Base-by-base conservation (phyloP, 2,888 invertebrate genomes). In the Drosophila cognata region DNA sequence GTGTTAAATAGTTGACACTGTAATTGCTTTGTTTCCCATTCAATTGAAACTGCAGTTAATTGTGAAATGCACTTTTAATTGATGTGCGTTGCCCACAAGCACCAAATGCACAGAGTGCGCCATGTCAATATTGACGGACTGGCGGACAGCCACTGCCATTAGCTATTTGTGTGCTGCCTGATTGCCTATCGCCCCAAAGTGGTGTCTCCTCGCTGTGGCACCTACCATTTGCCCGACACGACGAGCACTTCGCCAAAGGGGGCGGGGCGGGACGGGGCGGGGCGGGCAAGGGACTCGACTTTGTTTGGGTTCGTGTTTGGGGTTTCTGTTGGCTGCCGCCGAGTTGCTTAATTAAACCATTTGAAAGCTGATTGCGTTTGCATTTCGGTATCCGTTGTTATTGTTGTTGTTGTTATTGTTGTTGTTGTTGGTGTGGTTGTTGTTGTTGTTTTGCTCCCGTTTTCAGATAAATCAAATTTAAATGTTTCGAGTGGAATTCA, bases 321-420 rank as follows among this genome's bases (percentile, higher is more conserved):
- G 61, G 46, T 38, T 61, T 51, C 55, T 25, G 55, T 38, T 56
- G 28, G 21, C 36, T 56, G 21, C 21, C 41, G 21, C 50, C 38
- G 11, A 48, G 55, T 58, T 79, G 79, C 66, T 80, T 81, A 81
- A 81, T 81, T 81, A 81, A 81, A 85, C 80, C 85, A 81, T 85
- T 82, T 85, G 71, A 71, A 79, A 80, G 77, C 71, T 80, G 71
- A 85, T 85, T 82, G 83, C 83, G 80, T 85, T 75, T 65, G 67
- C 76, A 82, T 58, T 76, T 78, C 28, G 48, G 48, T 41, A 57
- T 28, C 46, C 31, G 43, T 52, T 61, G 55, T 28, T 64, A 43
- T 11, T 43, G 50, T 2, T 41, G 60, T 11, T 58, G 51, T 4
- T 43, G n/a, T 41, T 38, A 56, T 10, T 41, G 25, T 50, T 46